Conservation (phyloP, 2,797 vertebrate species). For the Trachops cirrhosus region DNA sequence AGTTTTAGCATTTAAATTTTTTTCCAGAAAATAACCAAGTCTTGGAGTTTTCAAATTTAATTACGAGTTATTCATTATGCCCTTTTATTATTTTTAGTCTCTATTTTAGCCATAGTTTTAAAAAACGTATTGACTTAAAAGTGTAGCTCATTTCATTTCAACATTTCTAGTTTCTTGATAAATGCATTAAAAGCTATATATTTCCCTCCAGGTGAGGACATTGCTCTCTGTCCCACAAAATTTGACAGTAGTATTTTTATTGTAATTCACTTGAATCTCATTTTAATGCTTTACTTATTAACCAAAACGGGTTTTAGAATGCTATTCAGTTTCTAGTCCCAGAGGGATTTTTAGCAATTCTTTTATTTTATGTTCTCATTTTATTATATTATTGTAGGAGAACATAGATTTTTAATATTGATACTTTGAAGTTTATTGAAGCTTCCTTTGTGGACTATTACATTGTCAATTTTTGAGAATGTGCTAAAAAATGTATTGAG, state of each 20-base stretch:
- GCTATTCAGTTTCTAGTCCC: conserved; percentile 27
- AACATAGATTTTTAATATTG: conserved; percentile 40
- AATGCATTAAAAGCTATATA: conserved; percentile 52
- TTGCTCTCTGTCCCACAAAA: conserved; percentile 48
- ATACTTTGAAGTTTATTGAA: conserved; percentile 45
- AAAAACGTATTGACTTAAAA: conserved; percentile 44
- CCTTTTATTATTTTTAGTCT: conserved; percentile 49
- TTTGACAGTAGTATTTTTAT: conserved; percentile 54
- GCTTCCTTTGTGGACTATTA: conserved; percentile 42
- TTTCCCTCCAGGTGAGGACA: conserved; percentile 31
- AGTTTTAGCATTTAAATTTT: conserved; percentile 34
- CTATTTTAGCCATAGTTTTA: conserved; percentile 53
- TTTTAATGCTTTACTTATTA: conserved; percentile 57
- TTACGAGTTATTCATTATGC: conserved; percentile 37
- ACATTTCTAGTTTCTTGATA: conserved; percentile 50
- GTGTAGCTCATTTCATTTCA: conserved; percentile 44
- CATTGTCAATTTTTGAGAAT: conserved; percentile 44
- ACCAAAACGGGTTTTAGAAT: not conserved
- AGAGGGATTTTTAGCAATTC: conserved; percentile 40
- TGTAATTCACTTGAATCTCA: conserved; percentile 53
- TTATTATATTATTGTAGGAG: conserved; percentile 39
- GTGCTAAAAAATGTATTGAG: not conserved
- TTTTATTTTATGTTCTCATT: conserved; percentile 55
- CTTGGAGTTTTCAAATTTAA: conserved; percentile 38
- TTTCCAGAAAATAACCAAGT: conserved; percentile 45